Percentiles rank a stretch among this genome's conserved stretches.
Evolutionary conservation across 2,888 invertebrate species (phyloP).

Genomic region (Danaus chrysippus): DNA sequence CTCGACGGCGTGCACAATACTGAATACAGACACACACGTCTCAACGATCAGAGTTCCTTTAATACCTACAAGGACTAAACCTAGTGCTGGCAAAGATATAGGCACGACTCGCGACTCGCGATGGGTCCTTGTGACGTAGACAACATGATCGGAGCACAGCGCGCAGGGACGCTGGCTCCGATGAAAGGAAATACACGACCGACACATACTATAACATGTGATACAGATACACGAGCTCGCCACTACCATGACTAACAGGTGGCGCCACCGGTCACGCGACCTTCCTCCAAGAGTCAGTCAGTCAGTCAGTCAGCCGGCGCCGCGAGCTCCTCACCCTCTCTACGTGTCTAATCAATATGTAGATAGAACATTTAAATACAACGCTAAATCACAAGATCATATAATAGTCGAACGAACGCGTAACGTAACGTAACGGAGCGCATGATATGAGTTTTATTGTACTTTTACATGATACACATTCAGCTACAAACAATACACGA

Average conservation of each 20-base stretch:
- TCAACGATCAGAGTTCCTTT: not conserved
- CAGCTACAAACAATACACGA: too few species aligned
- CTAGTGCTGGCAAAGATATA: not conserved
- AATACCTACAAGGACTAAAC: too few species aligned
- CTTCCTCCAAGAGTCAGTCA: too few species aligned
- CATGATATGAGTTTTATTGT: constrained; percentile 58
- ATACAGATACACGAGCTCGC: too few species aligned
- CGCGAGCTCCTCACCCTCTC: not conserved
- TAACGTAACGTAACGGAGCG: constrained; percentile 16
- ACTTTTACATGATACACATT: constrained; percentile 36
- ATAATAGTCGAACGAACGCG: constrained; percentile 44
- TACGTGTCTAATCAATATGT: constrained; percentile 25
- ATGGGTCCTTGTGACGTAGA: constrained; percentile 18
- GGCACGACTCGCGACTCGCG: constrained; percentile 10
- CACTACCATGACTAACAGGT: not conserved
- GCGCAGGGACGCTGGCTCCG: not conserved
- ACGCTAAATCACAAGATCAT: constrained; percentile 58
- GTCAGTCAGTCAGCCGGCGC: not conserved
- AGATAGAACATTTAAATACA: constrained; percentile 46
- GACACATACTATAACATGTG: too few species aligned
- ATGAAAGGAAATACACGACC: too few species aligned
- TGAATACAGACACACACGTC: not conserved
- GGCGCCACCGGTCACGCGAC: too few species aligned
- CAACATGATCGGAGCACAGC: constrained; percentile 14
- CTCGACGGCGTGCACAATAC: not conserved